Evolutionary conservation across 2,888 invertebrate genomes (phyloP), one percentile per base, ranked within the genome.

Genomic region (Scelioninae gen. 2): DNA sequence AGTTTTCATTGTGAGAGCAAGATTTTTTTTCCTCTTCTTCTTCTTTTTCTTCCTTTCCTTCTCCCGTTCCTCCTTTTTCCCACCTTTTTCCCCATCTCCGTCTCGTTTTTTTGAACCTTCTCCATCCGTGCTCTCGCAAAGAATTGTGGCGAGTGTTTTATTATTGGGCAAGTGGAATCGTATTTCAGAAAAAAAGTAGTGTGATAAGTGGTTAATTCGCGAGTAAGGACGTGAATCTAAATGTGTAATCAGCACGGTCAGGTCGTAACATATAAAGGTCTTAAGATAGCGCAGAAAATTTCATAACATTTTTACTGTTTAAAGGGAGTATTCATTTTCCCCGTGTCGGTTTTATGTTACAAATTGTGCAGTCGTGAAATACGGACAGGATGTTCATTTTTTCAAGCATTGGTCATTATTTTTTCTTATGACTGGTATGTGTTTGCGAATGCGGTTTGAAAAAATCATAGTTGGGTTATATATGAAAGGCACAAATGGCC

Each of bases 161-260:
- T 65, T 50, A 50, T 67, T 22, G 33, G 10, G 2, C 2, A 57
- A 50, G 15, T 39, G 15, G 9, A 48, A 22, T 67, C 41, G 50
- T 58, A 58, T 22, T 15, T 50, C 41, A 50, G 11, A 13, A 28
- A 39, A 25, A 58, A 58, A 58, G 39, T 37, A 25, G 18, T 25
- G 15, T 18, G 45, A 55, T 55, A 55, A 55, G 37, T 64, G 37
- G 45, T 64, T 55, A 45, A 53, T 64, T 52, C 19, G 37, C 22
- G 15, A 46, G 45, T 19, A 35, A 41, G 33, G 33, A 25, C 33
- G 41, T 22, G 46, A 63, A 63, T 63, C 63, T 52, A 35, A 52
- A 43, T 52, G 52, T 52, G 43, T 43, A 43, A 63, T 50, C 39
- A 28, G 48, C 9, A n/a, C 48, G n/a, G 46, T 2, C 15, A 18